Evolutionary conservation across 1,140 invertebrate species (phyloP), one percentile per base, ranked within the genome.

Genomic region (Pseudomyrmex cubaensis): DNA sequence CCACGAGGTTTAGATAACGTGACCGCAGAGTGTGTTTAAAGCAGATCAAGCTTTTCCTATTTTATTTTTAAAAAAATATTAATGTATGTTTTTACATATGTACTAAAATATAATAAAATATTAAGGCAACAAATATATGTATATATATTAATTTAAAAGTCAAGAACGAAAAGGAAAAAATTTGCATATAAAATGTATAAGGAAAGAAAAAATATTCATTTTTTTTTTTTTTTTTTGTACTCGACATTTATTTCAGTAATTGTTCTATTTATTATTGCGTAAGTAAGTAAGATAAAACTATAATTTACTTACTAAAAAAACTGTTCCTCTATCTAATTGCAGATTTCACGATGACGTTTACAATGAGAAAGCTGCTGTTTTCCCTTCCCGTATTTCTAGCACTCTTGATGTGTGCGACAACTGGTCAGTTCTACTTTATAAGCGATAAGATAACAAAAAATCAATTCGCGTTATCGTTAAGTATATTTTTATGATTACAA

Each of bases 361-460:
- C 13, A 1, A 50, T 46, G 56, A 78, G 72, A 64, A 91, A 89
- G 72, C 63, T 77, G 54, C 48, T 78, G 20, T 56, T 90, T 76
- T 73, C 62, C 0, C 56, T 91, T 44, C 70, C 84, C 2, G 17
- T 86, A n/a, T 25, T 90, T 0, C 9, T 87, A 0, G 64, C 61
- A 61, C 13, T 84, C 1, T 35, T 88, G 25, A 54, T 69, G 20
- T 75, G 8, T 17, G 22, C 78, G 22, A 56, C 82, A 12, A 63
- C 85, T 59, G 90, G 90, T 92, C 80, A 82, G 84, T 73, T 35
- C 64, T 66, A 3, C 1, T n/a, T 75, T 63, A 8, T 75, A 84
- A 76, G 82, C 67, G 73, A 75, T 10, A 80, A 85, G 67, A 54
- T 59, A 15, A 44, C 1, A 10, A 25, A 52, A 78, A 13, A 20